Evolutionary conservation across 2,113 vertebrate species (phyloP), one percentile per base, ranked within the genome.

Genomic region (Indicator maculatus): DNA sequence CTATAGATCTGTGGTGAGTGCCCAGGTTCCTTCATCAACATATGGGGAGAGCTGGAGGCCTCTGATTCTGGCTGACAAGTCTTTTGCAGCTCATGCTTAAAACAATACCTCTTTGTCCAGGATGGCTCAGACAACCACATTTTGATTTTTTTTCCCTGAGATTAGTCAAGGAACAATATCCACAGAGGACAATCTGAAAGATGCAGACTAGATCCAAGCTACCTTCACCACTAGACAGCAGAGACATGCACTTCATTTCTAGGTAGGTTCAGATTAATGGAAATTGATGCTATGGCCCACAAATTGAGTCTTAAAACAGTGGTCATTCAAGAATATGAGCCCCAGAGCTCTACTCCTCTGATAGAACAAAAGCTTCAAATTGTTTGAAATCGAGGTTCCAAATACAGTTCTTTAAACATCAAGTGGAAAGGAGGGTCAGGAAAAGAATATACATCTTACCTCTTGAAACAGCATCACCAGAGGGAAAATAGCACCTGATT

Each of bases 21-120:
- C 8, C 19, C 11, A 9, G 12, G 28, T 36, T 53, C 28, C 47
- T 60, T 47, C 16, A 1, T 5, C 67, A 52, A 39, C 0, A 3
- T 36, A 11, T 5, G 12, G 19, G 8, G 16, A 81, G 78, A 56
- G 53, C 26, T 72, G 63, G 58, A 72, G 23, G 47, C 24, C 58
- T 45, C 78, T 11, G 30, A 20, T 19, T 16, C 36, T 41, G 33
- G 9, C 31, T 47, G 8, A 13, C 4, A 12, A 41, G 11, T 6
- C 15, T 82, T 93, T 21, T 52, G 47, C 31, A 53, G 71, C 33
- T 65, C 39, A 6, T 16, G 27, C 36, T 66, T 70, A 7, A 30
- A 71, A 18, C 21, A 73, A 28, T 31, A 33, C 47, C 12, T 64
- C 44, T 59, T 64, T 55, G 59, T 44, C 66, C 69, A 58, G 33